phyloP scores from a whole-genome alignment of 2,888 invertebrate species.

The Athripsodes cinereus region DNA sequence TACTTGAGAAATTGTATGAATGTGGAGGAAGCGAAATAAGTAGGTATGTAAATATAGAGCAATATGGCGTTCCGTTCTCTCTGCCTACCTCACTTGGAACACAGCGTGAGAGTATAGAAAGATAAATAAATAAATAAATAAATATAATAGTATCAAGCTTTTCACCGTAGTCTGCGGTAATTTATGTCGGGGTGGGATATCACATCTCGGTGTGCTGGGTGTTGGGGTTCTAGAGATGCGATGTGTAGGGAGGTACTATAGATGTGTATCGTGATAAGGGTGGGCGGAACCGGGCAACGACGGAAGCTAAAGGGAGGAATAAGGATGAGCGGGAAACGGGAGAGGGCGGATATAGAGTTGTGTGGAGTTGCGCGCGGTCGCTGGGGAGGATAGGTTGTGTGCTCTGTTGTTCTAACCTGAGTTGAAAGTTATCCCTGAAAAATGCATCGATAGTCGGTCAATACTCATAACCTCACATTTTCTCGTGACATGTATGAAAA shows the following conservation, averaged over 20 bases:
- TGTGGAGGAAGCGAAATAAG: too few species aligned
- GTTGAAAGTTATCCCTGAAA: constrained; percentile 7
- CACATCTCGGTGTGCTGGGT: too few species aligned
- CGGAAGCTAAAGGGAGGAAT: constrained; percentile 3
- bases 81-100: too few species aligned
- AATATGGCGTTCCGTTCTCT: too few species aligned
- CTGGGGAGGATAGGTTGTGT: constrained; percentile 15
- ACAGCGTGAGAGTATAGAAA: too few species aligned
- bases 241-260: too few species aligned
- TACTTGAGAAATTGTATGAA: too few species aligned
- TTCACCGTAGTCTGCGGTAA: too few species aligned
- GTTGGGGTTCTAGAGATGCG: too few species aligned
- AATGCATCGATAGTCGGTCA: constrained; percentile 8
- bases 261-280: neutral
- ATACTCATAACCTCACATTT: constrained; percentile 3
- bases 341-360: neutral
- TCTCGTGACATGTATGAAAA: constrained; percentile 11
- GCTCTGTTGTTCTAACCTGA: neutral
- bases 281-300: neutral
- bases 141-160: neutral
- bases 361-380: constrained; percentile 25
- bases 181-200: too few species aligned
- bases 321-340: constrained; percentile 8
- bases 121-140: neutral
- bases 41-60: too few species aligned